Conservation (phyloP, 2,113 vertebrate species). For the Protobothrops mucrosquamatus region DNA sequence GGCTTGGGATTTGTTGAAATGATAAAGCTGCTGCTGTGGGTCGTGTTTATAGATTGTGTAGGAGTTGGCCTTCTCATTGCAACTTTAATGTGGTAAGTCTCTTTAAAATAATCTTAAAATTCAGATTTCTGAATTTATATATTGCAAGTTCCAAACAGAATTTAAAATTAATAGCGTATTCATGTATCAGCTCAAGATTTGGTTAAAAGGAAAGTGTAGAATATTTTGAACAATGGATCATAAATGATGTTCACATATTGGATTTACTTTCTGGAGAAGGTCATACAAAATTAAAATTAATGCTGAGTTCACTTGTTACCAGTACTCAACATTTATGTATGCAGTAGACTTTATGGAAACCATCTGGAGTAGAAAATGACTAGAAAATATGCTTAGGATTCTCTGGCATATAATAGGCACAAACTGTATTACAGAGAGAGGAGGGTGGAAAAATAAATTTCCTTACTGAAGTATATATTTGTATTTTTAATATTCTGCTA, state of each 20-base stretch:
- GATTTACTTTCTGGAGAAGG: background rate
- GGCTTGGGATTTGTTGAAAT: slow-evolving; percentile 91
- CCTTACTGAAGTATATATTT: background rate
- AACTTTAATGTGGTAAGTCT: slow-evolving; percentile 96
- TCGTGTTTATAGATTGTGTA: slow-evolving; percentile 95
- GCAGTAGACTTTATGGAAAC: background rate
- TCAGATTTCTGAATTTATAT: background rate
- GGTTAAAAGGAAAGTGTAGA: background rate
- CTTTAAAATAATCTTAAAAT: background rate
- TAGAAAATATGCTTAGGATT: background rate
- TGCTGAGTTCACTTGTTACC: background rate
- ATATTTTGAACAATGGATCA: background rate
- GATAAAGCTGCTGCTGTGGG: slow-evolving; percentile 94
- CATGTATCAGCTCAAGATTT: background rate
- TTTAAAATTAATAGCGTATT: background rate
- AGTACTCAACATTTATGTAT: background rate
- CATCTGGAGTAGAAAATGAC: background rate
- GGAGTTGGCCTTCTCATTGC: slow-evolving; percentile 94
- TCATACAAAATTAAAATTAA: background rate
- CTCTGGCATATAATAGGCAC: background rate
- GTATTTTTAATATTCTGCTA: background rate
- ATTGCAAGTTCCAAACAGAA: background rate
- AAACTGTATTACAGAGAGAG: background rate
- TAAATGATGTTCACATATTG: background rate
- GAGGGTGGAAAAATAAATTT: background rate